Percentiles rank a stretch among this genome's conserved stretches.
phyloP scores from a whole-genome alignment of 2,113 vertebrate species.

The Lanius collurio region DNA sequence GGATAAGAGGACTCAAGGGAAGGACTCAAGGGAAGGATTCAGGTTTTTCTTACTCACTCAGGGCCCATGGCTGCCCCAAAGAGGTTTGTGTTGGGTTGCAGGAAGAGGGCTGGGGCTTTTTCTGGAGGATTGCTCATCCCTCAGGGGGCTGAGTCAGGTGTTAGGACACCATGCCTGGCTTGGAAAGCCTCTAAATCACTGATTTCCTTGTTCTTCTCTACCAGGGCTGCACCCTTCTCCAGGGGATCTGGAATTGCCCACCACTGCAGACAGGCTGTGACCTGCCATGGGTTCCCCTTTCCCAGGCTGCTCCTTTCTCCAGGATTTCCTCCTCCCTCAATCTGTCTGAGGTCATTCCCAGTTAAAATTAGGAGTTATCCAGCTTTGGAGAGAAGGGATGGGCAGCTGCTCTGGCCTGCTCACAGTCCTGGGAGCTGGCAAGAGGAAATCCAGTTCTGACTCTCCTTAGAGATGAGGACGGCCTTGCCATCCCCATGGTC shows the following conservation, averaged over 20 bases:
- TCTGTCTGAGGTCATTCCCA: not conserved
- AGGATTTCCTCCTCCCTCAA: not conserved
- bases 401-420: not conserved
- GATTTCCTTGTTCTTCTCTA: not conserved
- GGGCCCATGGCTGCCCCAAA: not conserved
- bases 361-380: constrained; percentile 16
- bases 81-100: not conserved
- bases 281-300: not conserved
- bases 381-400: accelerated
- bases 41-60: not conserved
- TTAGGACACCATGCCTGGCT: not conserved
- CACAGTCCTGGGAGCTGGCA: not conserved
- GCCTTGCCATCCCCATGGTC: accelerated
- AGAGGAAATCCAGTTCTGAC: not conserved
- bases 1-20: not conserved
- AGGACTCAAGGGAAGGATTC: not conserved
- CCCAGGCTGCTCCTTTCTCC: not conserved
- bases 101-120: not conserved
- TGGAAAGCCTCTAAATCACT: not conserved
- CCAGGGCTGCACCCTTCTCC: not conserved
- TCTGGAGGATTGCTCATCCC: not conserved
- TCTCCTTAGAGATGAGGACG: not conserved
- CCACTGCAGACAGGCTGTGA: not conserved
- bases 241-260: not conserved
- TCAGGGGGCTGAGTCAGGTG: not conserved